Base-by-base conservation (phyloP, 2,113 vertebrate species). In the Taurulus bubalis region DNA sequence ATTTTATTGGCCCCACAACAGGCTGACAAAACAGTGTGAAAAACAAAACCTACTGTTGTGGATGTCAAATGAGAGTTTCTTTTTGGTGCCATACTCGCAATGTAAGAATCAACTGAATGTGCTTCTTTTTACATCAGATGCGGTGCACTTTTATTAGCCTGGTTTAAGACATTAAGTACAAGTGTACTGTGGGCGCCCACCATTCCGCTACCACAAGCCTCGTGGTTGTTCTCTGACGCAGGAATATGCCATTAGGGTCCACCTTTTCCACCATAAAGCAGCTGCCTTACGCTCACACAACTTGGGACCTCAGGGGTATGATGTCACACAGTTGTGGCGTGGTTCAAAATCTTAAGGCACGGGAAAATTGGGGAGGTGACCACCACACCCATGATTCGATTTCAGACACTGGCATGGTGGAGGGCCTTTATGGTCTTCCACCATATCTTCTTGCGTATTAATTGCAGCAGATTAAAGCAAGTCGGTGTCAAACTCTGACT, bases 201-300 rank as follows among this genome's bases (percentile, higher is more conserved):
- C 83, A 67, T 74, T 58, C 62, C 69, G 67, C 72, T 14, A 80
- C 68, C 60, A 53, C 85, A 87, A 36, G 72, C 78, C 77, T 85
- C 4, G 71, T 81, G 85, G 88, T 89, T 67, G 71, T 77, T 68
- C 77, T 82, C 76, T 92, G 91, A 90, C 72, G 83, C 90, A 87
- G 87, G 87, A 84, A 66, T 79, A 79, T 66, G 71, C 82, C 84
- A 80, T 89, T 83, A 81, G 84, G 76, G 84, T 85, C 86, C 84
- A 91, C 89, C 90, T 89, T 91, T 92, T 91, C 87, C 87, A 81
- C 88, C 87, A 90, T 79, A 92, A 90, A 89, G 88, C 84, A 88
- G 89, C 86, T 81, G 89, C 71, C 58, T 85, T 76, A 75, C 79
- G 30, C 83, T 86, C 59, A 30, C 63, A 66, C 63, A 36, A 72